Base-by-base conservation (phyloP, 2,113 vertebrate species). In the Saimiri boliviensis region DNA sequence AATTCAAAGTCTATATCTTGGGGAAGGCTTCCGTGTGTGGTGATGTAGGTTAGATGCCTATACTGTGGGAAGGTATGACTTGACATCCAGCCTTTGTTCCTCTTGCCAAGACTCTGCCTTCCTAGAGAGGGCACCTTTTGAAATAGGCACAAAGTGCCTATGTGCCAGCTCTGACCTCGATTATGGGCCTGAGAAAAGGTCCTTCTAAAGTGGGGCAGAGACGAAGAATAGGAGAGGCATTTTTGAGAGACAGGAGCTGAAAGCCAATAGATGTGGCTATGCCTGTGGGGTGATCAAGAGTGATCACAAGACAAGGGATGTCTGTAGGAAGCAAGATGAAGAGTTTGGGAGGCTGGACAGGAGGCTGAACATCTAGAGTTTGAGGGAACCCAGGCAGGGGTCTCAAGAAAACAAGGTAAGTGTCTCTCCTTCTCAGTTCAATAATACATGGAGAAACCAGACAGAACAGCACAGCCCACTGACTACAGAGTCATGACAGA, bases 381-480 rank as follows among this genome's bases (percentile, higher is more conserved):
- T 13, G 54, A 47, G 37, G n/a, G 45, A 32, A 49, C 17, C 16
- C 40, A 6, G 56, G 56, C 19, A 88, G 32, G 32, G 45, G 37
- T 86, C 83, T 84, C 32, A 2, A 35, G 82, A 71, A 82, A 40
- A 71, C 54, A 37, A 25, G 16, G 40, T 94, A 52, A 45, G 49
- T 40, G 63, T 47, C 8, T 6, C 16, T 82, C 32, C 35, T 88
- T 54, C 73, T 68, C 40, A 8, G 14, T 19, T 60, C 52, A n/a
- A 12, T 66, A 85, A 92, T 77, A 52, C 1, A 1, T 10, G 45
- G 91, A 93, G 73, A 70, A 80, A 60, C 25, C 27, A 54, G 81
- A 58, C 14, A 42, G 40, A 60, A 37, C 4, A 1, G 7, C 1
- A 1, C 16, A 3, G 9, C 12, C 60, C 25, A 8, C 1, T 3